Conservation (phyloP, 2,888 invertebrate genomes). For the Macaria notata region DNA sequence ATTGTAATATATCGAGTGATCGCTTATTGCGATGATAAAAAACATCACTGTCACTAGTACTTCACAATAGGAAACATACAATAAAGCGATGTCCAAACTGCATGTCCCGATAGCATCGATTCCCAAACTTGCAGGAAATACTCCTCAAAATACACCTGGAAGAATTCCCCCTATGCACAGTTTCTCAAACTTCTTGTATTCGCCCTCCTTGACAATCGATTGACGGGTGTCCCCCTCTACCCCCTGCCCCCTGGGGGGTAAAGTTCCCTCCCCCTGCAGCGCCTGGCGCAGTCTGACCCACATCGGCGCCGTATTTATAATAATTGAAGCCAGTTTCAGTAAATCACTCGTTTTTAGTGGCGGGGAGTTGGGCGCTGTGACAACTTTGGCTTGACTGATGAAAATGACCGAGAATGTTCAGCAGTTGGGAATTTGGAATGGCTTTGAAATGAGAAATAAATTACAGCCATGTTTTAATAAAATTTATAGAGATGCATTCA, state of each 20-base stretch:
- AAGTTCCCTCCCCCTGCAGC: conserved; percentile 27
- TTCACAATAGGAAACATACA: too few relatives aligned
- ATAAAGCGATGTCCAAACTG: too few relatives aligned
- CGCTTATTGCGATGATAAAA: too few relatives aligned
- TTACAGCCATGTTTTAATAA: too few relatives aligned
- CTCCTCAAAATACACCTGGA: conserved; percentile 17
- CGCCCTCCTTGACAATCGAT: conserved; percentile 81
- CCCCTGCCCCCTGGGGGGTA: neutral
- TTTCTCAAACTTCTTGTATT: conserved; percentile 56
- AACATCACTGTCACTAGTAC: too few relatives aligned
- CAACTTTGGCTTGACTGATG: neutral
- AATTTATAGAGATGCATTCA: too few relatives aligned
- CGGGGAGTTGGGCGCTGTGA: conserved; percentile 6
- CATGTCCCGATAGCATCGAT: neutral
- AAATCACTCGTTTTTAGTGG: conserved; percentile 25
- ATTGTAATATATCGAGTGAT: too few relatives aligned
- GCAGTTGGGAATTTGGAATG: neutral
- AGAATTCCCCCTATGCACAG: conserved; percentile 36
- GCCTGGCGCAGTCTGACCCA: conserved; percentile 67
- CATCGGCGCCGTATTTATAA: conserved; percentile 79
- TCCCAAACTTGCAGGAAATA: conserved; percentile 4
- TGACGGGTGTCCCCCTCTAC: conserved; percentile 74
- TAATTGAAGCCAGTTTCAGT: conserved; percentile 66
- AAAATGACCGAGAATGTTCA: neutral
- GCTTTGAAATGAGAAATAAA: too few relatives aligned